Evolutionary conservation across 2,797 vertebrate genomes (phyloP).

Genomic region (Semotilus atromaculatus): DNA sequence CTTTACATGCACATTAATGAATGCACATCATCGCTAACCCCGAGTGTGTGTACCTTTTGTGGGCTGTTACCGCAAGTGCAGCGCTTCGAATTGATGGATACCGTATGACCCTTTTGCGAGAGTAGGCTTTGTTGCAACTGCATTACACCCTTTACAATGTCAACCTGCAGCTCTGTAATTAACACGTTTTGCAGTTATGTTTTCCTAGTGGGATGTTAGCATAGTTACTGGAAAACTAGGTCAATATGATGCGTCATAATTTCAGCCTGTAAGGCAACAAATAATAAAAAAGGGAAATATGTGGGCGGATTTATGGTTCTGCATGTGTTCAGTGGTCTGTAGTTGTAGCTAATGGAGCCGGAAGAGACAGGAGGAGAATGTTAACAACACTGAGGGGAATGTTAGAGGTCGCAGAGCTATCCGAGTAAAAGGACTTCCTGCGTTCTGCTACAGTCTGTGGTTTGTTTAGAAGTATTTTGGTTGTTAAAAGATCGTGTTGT

Average conservation of each 20-base stretch:
- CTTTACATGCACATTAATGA: background rate
- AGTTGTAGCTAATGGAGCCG: slow-evolving; percentile 47
- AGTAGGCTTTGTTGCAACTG: slow-evolving; percentile 8
- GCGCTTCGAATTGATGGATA: background rate
- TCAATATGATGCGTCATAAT: slow-evolving; percentile 56
- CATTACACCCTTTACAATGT: slow-evolving; percentile 16
- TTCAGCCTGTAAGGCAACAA: slow-evolving; percentile 48
- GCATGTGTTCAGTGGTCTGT: slow-evolving; percentile 42
- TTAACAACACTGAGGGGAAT: slow-evolving; percentile 25
- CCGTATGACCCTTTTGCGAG: background rate
- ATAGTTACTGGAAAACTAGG: slow-evolving; percentile 51
- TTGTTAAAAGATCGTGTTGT: too few species aligned
- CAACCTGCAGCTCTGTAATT: slow-evolving; percentile 29
- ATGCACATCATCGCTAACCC: background rate
- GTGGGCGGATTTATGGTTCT: slow-evolving; percentile 35
- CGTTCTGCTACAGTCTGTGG: background rate
- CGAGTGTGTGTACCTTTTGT: background rate
- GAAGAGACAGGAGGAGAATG: slow-evolving; percentile 35
- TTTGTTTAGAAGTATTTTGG: background rate
- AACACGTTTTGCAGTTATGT: slow-evolving; percentile 11
- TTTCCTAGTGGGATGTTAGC: slow-evolving; percentile 35
- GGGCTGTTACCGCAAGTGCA: too few species aligned
- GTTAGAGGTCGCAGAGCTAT: slow-evolving; percentile 21
- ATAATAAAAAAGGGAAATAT: slow-evolving; percentile 11
- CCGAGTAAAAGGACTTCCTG: background rate